Percentiles rank a stretch among this genome's conserved stretches.
phyloP scores from a whole-genome alignment of 2,113 vertebrate species.

The Apodemus sylvaticus region DNA sequence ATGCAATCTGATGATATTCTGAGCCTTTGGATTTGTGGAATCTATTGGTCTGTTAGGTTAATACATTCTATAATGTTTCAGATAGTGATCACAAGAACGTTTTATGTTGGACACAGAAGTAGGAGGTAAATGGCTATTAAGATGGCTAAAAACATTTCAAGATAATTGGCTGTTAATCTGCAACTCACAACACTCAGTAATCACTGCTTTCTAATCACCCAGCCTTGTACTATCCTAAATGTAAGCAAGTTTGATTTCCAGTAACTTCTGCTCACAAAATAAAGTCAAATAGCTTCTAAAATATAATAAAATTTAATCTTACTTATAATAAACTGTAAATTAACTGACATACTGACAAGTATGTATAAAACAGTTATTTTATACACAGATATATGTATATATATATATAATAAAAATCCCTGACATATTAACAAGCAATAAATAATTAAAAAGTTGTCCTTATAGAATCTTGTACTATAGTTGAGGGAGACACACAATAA shows the following conservation, averaged over 20 bases:
- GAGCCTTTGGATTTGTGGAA: neutral
- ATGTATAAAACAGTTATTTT: neutral
- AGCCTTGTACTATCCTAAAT: neutral
- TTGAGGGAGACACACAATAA: neutral
- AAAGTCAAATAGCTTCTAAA: neutral
- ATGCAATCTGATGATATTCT: neutral
- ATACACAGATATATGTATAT: neutral
- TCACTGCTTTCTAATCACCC: neutral
- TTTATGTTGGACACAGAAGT: neutral
- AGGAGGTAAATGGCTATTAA: neutral
- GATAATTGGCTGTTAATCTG: neutral
- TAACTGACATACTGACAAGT: neutral
- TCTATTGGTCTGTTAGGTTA: neutral
- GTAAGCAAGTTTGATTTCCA: neutral
- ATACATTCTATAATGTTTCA: neutral
- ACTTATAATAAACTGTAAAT: neutral
- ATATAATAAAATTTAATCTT: neutral
- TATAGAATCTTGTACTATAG: neutral
- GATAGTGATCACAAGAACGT: neutral
- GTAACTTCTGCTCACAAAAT: neutral
- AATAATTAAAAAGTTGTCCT: neutral
- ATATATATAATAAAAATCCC: neutral
- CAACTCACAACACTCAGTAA: neutral
- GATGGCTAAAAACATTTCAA: neutral
- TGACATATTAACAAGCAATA: neutral